These are phyloP conservation scores for Euplexia lucipara DNA, from an alignment of 2,888 invertebrate species.

Conservation along the genomic window DNA sequence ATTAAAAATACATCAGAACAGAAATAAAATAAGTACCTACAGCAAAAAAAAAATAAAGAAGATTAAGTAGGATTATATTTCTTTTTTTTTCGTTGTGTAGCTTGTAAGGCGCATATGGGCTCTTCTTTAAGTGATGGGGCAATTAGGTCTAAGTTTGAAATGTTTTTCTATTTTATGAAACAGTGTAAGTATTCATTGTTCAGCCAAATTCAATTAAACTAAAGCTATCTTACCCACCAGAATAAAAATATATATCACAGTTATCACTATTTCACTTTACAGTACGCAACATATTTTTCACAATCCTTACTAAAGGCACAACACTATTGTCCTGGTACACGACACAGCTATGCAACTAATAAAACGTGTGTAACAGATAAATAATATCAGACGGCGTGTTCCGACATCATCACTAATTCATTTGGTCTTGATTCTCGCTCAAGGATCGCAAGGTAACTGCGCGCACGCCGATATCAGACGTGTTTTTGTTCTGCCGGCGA, in stretches of 20 bases:
- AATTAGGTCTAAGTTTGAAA: too few relatives aligned
- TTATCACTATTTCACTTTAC: conserved; percentile 5
- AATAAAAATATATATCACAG: conserved; percentile 6
- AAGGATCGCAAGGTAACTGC: conserved; percentile 52
- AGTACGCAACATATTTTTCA: conserved; percentile 19
- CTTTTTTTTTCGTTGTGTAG: too few relatives aligned
- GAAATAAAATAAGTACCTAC: too few relatives aligned
- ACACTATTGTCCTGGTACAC: conserved; percentile 8
- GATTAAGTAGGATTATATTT: too few relatives aligned
- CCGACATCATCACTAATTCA: conserved; percentile 32
- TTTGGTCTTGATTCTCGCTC: conserved; percentile 55
- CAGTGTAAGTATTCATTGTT: too few relatives aligned
- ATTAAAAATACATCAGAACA: too few relatives aligned
- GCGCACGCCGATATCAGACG: conserved; percentile 26
- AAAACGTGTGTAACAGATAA: conserved; percentile 18
- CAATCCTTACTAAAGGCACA: conserved; percentile 1
- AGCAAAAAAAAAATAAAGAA: too few relatives aligned
- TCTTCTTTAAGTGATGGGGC: too few relatives aligned
- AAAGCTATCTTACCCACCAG: conserved; percentile 13
- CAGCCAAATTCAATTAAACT: too few relatives aligned
- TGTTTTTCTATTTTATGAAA: too few relatives aligned
- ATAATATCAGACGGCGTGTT: conserved; percentile 21
- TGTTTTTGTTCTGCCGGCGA: conserved; percentile 40
- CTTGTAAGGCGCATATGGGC: too few relatives aligned
- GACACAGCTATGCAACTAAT: conserved; percentile 16